Percentiles rank a stretch among this genome's conserved stretches.
Conservation (phyloP, 2,888 invertebrate species). For the Antitype chi region DNA sequence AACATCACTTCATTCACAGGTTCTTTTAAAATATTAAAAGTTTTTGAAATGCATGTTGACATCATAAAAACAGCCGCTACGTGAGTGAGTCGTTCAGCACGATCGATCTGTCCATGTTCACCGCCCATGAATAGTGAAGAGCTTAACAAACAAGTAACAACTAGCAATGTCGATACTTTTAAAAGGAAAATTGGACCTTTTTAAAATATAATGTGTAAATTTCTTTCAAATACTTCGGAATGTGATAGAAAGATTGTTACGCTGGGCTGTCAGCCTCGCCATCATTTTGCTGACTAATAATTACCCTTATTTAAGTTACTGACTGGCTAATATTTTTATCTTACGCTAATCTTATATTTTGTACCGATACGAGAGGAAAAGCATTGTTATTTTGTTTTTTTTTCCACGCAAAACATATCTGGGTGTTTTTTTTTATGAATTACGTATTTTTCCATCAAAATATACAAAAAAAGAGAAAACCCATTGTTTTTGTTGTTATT, state of each 20-base stretch:
- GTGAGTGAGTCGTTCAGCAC: constrained; percentile 70
- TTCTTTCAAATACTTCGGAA: not conserved
- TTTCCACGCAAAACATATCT: not conserved
- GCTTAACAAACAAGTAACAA: not conserved
- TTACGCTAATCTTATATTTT: not conserved
- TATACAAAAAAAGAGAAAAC: too few relatives aligned
- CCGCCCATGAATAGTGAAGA: constrained; percentile 57
- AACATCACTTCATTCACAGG: constrained; percentile 57
- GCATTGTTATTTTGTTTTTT: not conserved
- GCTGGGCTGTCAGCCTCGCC: not conserved
- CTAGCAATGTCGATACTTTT: constrained; percentile 31
- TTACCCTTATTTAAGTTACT: not conserved
- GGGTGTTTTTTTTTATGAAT: not conserved
- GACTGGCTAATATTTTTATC: not conserved
- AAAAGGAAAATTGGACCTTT: not conserved
- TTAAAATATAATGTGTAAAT: not conserved
- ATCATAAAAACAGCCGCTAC: constrained; percentile 83
- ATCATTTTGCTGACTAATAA: not conserved
- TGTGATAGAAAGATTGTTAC: not conserved
- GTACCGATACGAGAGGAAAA: not conserved
- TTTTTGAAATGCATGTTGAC: constrained; percentile 79
- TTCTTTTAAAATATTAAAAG: constrained; percentile 62
- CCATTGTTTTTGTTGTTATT: not conserved
- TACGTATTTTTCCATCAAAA: too few relatives aligned
- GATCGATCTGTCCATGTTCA: constrained; percentile 69